Percentiles rank a stretch among this genome's conserved stretches.
Conservation (phyloP, 1,140 invertebrate species). For the Orussus abietinus region DNA sequence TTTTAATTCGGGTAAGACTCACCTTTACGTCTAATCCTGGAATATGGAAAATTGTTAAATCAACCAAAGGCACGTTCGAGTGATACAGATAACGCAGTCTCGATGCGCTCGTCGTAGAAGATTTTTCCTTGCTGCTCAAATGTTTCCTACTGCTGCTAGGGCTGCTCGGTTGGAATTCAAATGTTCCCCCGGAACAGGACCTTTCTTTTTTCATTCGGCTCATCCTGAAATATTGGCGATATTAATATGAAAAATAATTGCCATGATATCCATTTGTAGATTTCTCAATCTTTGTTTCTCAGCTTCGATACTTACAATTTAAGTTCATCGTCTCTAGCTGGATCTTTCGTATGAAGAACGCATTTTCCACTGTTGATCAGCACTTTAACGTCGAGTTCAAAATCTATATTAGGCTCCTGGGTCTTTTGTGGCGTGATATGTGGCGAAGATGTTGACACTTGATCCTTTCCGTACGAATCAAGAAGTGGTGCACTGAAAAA, state of each 20-base stretch:
- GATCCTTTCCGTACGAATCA: conserved; percentile 41
- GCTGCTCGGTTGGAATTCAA: conserved; percentile 59
- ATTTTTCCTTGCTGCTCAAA: conserved; percentile 49
- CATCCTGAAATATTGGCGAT: conserved; percentile 43
- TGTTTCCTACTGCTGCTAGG: conserved; percentile 53
- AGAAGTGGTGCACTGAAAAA: conserved; percentile 37
- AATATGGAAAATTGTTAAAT: conserved; percentile 90
- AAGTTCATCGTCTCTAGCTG: conserved; percentile 66
- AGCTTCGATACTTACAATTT: conserved; percentile 55
- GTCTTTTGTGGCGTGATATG: conserved; percentile 58
- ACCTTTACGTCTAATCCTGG: conserved; percentile 93
- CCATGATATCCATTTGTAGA: not conserved
- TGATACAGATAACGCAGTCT: conserved; percentile 52
- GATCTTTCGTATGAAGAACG: conserved; percentile 90
- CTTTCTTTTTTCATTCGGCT: conserved; percentile 66
- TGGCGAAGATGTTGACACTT: conserved; percentile 44
- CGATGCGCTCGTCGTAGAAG: conserved; percentile 47
- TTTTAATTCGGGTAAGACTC: conserved; percentile 13
- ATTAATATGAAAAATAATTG: not conserved
- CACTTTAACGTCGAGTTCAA: conserved; percentile 94
- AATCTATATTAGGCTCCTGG: conserved; percentile 91
- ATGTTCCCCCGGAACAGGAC: conserved; percentile 68
- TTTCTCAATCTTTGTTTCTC: not conserved
- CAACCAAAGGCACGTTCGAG: conserved; percentile 58
- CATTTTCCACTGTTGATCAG: conserved; percentile 96